phyloP scores from a whole-genome alignment of 64 coral and sea anemone species.

The Platygyra sinensis region DNA sequence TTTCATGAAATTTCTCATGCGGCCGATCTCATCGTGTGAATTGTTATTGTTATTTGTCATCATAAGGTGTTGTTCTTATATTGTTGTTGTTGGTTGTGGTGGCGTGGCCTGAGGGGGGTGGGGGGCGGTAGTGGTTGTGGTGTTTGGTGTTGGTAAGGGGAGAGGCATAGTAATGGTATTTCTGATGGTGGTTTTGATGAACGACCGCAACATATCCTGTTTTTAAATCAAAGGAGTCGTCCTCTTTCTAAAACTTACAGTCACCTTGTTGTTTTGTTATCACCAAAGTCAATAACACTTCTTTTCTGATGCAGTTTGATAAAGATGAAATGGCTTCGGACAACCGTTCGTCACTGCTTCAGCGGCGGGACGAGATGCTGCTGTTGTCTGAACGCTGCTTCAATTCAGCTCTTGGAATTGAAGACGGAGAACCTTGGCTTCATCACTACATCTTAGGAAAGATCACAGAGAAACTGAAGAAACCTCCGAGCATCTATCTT shows the following conservation, averaged over 20 bases:
- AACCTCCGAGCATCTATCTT: constrained; percentile 68
- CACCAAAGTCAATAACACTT: neutral
- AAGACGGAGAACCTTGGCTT: constrained; percentile 91
- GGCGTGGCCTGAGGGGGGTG: no score
- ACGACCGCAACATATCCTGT: no score
- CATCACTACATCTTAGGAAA: constrained; percentile 99
- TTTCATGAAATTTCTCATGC: no score
- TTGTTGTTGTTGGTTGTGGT: no score
- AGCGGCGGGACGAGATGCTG: constrained; percentile 90
- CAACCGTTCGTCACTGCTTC: constrained; percentile 50
- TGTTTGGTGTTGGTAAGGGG: no score
- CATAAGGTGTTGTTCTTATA: no score
- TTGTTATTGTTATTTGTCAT: no score
- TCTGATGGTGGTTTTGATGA: neutral
- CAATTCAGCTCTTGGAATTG: constrained; percentile 85
- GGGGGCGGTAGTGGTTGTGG: no score
- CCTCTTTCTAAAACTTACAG: neutral
- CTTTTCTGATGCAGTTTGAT: constrained; percentile 57
- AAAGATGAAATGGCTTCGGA: constrained; percentile 82
- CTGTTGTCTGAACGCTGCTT: constrained; percentile 83
- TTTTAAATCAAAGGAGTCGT: neutral
- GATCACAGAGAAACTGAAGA: constrained; percentile 92
- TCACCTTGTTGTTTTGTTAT: neutral
- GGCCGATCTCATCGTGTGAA: no score
- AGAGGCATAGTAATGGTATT: neutral